Conservation (phyloP, 2,888 invertebrate genomes). For the Unio pictorum region DNA sequence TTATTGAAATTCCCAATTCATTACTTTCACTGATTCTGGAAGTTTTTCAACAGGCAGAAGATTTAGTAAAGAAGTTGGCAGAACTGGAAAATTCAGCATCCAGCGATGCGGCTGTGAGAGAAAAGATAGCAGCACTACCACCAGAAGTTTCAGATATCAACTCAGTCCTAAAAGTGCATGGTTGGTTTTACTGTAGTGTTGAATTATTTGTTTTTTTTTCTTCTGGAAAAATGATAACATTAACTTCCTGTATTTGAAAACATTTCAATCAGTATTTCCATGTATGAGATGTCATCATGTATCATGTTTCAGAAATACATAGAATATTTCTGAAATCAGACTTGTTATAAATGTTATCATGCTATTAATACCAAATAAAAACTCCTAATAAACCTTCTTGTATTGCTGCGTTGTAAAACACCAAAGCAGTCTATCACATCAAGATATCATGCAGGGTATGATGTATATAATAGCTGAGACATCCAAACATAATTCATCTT, state of each 20-base stretch:
- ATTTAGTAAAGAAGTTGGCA: slow-evolving; percentile 82
- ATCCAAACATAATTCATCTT: too few species aligned
- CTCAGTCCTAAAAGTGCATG: slow-evolving; percentile 87
- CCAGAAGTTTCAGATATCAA: slow-evolving; percentile 94
- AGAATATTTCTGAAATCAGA: too few species aligned
- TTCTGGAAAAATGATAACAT: too few species aligned
- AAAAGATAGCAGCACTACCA: slow-evolving; percentile 93
- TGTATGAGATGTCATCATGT: not conserved
- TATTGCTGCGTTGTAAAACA: too few species aligned
- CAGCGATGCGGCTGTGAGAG: slow-evolving; percentile 92
- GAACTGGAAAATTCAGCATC: slow-evolving; percentile 96
- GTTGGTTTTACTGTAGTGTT: slow-evolving; percentile 72
- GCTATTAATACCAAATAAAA: too few species aligned
- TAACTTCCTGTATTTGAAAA: not conserved
- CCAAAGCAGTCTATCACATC: too few species aligned
- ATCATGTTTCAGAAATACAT: too few species aligned
- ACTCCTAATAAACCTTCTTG: too few species aligned
- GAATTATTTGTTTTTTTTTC: not conserved
- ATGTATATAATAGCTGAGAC: too few species aligned
- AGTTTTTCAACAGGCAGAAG: slow-evolving; percentile 80
- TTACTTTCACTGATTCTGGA: not conserved
- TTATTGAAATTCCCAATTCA: too few species aligned
- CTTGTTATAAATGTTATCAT: too few species aligned
- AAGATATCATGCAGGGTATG: too few species aligned
- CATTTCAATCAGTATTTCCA: not conserved